Conservation (phyloP, 1,140 invertebrate species). For the Thaumetopoea pityocampa region DNA sequence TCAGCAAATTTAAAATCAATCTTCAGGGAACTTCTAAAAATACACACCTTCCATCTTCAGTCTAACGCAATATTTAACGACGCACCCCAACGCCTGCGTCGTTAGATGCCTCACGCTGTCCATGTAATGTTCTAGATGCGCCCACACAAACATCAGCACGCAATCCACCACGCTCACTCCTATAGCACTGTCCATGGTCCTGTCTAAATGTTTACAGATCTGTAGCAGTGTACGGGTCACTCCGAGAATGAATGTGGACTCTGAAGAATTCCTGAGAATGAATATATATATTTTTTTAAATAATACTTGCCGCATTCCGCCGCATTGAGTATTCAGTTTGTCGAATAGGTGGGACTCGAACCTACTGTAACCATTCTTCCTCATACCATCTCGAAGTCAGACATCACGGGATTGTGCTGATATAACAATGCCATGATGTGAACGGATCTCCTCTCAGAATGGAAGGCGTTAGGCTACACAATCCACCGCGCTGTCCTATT, state of each 20-base stretch:
- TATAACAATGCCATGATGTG: no score
- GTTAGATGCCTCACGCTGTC: slow-evolving; percentile 77
- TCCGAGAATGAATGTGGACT: slow-evolving; percentile 48
- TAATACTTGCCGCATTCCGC: neutral
- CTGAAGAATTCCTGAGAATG: slow-evolving; percentile 52
- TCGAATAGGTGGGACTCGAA: no score
- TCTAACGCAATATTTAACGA: slow-evolving; percentile 53
- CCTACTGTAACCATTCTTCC: no score
- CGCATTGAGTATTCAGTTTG: neutral
- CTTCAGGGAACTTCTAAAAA: neutral
- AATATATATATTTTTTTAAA: neutral
- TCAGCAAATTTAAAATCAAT: no score
- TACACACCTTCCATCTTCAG: slow-evolving; percentile 38
- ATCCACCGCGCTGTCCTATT: no score
- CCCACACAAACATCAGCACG: slow-evolving; percentile 61
- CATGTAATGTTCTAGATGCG: slow-evolving; percentile 74
- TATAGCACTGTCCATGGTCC: slow-evolving; percentile 8
- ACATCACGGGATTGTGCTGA: no score
- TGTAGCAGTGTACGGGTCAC: slow-evolving; percentile 47
- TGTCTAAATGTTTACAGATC: slow-evolving; percentile 40
- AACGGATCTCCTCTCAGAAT: no score
- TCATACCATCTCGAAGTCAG: no score
- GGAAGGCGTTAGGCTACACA: no score
- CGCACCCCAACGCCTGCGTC: slow-evolving; percentile 53
- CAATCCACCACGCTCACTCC: slow-evolving; percentile 27